Conservation (phyloP, 2,113 vertebrate genomes). For the Hyperopisus bebe region DNA sequence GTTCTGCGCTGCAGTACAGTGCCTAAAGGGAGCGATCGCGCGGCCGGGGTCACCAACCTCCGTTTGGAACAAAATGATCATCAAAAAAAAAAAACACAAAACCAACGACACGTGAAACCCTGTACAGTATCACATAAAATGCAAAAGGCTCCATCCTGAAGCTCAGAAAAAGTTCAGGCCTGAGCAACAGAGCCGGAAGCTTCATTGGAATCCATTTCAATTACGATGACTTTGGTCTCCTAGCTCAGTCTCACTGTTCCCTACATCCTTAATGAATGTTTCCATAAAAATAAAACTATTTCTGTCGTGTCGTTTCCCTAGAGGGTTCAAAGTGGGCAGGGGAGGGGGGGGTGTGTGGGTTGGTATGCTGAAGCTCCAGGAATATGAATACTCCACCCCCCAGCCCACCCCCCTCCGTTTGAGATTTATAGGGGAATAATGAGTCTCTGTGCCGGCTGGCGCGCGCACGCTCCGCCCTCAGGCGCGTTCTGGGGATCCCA, state of each 20-base stretch:
- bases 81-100: not conserved
- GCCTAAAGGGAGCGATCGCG: not conserved
- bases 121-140: not conserved
- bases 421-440: slow-evolving; percentile 51
- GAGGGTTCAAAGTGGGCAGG: not conserved
- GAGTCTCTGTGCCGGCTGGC: slow-evolving; percentile 57
- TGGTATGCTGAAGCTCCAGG: not conserved
- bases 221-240: not conserved
- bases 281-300: not conserved
- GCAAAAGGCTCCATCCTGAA: not conserved
- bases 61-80: not conserved
- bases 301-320: not conserved
- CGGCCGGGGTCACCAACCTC: not conserved
- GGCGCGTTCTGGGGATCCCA: not conserved
- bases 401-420: not conserved
- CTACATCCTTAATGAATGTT: not conserved
- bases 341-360: not conserved
- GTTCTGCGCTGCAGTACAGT: not conserved
- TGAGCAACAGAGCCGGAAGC: not conserved
- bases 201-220: not conserved
- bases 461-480: slow-evolving; percentile 6
- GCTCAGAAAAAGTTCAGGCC: not conserved
- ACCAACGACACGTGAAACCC: not conserved
- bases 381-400: not conserved
- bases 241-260: not conserved